Base-by-base conservation (phyloP, 1,140 invertebrate genomes). In the Nasonia vitripennis region DNA sequence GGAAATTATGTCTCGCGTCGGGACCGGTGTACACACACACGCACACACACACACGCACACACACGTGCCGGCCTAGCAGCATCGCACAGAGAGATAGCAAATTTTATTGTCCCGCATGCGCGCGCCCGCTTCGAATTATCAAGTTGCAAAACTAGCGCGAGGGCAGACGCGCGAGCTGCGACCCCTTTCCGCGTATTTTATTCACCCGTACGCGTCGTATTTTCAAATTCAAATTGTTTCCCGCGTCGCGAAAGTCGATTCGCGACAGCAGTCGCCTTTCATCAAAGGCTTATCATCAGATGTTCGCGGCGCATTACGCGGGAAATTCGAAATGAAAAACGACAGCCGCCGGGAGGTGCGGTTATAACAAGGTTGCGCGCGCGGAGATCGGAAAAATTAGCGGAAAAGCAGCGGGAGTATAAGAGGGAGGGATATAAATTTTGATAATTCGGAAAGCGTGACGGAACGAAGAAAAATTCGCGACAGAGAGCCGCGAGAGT, bases 381-480 rank as follows among this genome's bases (percentile, higher is more conserved):
- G 27, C 27, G 27, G 27, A 27, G 68, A 71, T 70, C 68, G 6
- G 67, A 34, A 17, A 73, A 87, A 81, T 84, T 83, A 85, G 77
- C 77, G 86, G 55, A 86, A 86, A 86, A 77, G 77, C 86, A 78
- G 70, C 84, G 81, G 86, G 84, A 51, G 80, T 37, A 37, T 4
- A 6, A 37, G 34, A 37, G 34, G 3, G 20, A 86, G 79, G 83
- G 85, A 86, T 89, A 93, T 93, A 92, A 92, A 92, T 93, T 92
- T 91, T 93, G 91, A 93, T 93, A 91, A 93, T 92, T 92, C 89
- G 88, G 84, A 91, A 92, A 91, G 90, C 89, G 89, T 91, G 91
- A 92, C 89, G 90, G 89, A 92, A 92, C 90, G 92, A 93, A 92
- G 91, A 93, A 92, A 92, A 92, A 92, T 92, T 91, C 88, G 83